Percentiles rank a stretch among this genome's conserved stretches.
phyloP scores from a whole-genome alignment of 2,888 invertebrate species.

The Clepsis dumicolana region DNA sequence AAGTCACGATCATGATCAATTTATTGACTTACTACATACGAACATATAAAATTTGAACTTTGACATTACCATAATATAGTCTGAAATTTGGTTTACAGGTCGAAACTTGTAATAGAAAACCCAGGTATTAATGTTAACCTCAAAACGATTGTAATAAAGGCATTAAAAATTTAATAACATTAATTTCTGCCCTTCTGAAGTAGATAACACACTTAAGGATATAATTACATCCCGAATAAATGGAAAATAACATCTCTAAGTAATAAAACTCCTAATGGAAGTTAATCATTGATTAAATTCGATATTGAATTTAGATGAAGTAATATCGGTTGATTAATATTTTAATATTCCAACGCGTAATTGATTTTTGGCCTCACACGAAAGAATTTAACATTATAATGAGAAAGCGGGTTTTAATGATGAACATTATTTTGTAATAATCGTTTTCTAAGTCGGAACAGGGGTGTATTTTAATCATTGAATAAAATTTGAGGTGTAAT shows the following conservation, averaged over 20 bases:
- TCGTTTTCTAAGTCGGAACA: not conserved
- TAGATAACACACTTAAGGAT: not conserved
- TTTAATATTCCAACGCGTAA: constrained; percentile 29
- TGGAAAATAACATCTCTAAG: constrained; percentile 21
- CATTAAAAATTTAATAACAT: not conserved
- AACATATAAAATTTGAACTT: too few relatives aligned
- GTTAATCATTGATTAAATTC: constrained; percentile 21
- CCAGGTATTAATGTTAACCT: too few relatives aligned
- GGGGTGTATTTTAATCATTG: too few relatives aligned
- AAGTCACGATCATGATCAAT: too few relatives aligned
- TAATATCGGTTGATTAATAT: constrained; percentile 37
- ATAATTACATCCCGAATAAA: constrained; percentile 25
- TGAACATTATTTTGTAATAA: not conserved
- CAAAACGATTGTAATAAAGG: not conserved
- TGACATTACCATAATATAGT: too few relatives aligned
- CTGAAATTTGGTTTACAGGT: too few relatives aligned
- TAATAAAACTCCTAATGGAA: constrained; percentile 23
- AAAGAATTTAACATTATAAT: constrained; percentile 8
- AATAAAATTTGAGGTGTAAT: too few relatives aligned
- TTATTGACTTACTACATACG: too few relatives aligned
- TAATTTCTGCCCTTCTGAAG: not conserved
- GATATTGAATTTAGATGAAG: constrained; percentile 38
- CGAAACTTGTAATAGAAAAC: too few relatives aligned
- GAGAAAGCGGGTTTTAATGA: constrained; percentile 20
- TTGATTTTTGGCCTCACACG: constrained; percentile 18